Base-by-base conservation (phyloP, 2,797 vertebrate species). In the Iguana delicatissima region DNA sequence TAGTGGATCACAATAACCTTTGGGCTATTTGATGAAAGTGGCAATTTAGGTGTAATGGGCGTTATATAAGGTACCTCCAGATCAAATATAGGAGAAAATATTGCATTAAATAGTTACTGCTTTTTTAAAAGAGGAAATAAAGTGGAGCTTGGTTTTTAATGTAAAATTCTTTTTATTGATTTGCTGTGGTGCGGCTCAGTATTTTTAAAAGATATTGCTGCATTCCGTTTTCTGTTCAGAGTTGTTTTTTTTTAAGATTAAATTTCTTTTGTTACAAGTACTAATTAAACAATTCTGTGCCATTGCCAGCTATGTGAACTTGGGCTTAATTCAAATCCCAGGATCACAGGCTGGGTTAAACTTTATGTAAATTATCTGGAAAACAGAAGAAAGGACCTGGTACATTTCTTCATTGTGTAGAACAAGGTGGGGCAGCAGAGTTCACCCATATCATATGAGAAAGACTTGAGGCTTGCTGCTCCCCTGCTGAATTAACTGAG, bases 71-170 rank as follows among this genome's bases (percentile, higher is more conserved):
- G 83, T 91, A 64, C 83, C 4, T 92, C 93, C 83, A 32, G 90
- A 77, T 92, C 92, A 94, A 79, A 26, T 93, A 90, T 87, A 79
- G 91, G 91, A 90, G 46, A 72, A 94, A 92, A 92, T 92, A 92
- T 92, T 92, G 73, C 18, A 86, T 85, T 84, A 91, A 77, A 89
- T 91, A 73, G 87, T 92, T 83, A 50, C 84, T 24, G 5, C 32
- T 91, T 91, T 92, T 82, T 89, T 26, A 79, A 87, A 35, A 80
- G 24, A 59, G 22, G 32, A 84, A 64, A 3, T 57, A 82, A 74
- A 69, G 46, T 42, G 55, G 29, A 74, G 18, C 8, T 5, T 4
- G 1, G 67, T 84, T 74, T 46, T 42, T 67, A 89, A 86, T 69
- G 16, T 3, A 67, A 57, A 52, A 18, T 74, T 88, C 80, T 38